Percentiles rank a stretch among this genome's conserved stretches.
Evolutionary conservation across 2,888 invertebrate species (phyloP).

Genomic region (Drosophila limbata): DNA sequence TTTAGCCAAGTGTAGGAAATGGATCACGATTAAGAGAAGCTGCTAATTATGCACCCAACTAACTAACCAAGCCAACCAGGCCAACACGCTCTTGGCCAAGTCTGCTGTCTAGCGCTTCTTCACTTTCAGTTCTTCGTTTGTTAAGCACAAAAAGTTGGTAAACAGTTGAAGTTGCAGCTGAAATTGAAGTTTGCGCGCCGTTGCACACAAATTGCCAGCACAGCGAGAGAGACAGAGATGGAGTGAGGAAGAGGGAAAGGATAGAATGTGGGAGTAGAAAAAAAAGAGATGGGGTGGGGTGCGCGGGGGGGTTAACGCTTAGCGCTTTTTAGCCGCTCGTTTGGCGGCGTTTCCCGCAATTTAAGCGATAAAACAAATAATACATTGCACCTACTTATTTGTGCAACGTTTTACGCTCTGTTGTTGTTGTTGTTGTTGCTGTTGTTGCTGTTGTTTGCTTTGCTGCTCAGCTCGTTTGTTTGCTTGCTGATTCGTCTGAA

Average conservation of each 20-base stretch:
- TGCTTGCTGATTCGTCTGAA: constrained; percentile 71
- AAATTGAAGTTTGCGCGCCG: constrained; percentile 61
- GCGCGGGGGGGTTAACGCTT: constrained; percentile 61
- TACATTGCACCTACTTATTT: constrained; percentile 79
- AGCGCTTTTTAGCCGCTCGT: constrained; percentile 79
- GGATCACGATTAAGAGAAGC: constrained; percentile 66
- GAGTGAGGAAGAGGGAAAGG: not conserved
- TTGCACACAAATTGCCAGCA: constrained; percentile 65
- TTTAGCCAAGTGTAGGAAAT: constrained; percentile 63
- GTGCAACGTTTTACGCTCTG: constrained; percentile 51
- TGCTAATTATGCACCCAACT: constrained; percentile 54
- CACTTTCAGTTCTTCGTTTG: not conserved
- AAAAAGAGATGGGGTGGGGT: no score
- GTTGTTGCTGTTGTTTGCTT: constrained; percentile 6
- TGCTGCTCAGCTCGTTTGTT: constrained; percentile 28
- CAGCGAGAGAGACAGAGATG: not conserved
- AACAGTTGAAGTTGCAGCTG: constrained; percentile 43
- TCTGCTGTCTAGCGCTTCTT: constrained; percentile 2
- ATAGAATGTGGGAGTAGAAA: constrained; percentile 36
- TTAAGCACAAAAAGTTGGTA: not conserved
- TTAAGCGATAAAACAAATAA: constrained; percentile 80
- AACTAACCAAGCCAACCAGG: constrained; percentile 16
- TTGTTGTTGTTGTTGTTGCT: constrained; percentile 16
- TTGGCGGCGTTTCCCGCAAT: constrained; percentile 64
- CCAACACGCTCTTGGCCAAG: constrained; percentile 17